Percentiles rank a stretch among this genome's conserved stretches.
Evolutionary conservation across 2,888 invertebrate genomes (phyloP).

Genomic region (Aphodius sticticus): DNA sequence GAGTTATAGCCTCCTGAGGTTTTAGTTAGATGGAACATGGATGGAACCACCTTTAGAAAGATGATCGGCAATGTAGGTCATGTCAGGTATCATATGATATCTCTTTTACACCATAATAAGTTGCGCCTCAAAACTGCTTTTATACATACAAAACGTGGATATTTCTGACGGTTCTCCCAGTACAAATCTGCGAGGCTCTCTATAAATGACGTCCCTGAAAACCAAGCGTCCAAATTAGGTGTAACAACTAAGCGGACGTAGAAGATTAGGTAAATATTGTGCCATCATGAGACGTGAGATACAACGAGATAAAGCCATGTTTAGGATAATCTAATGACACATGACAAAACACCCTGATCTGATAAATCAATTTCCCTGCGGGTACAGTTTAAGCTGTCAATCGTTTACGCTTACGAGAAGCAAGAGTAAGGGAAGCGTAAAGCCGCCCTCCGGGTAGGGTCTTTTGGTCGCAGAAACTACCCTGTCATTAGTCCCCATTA

Average conservation of each 20-base stretch:
- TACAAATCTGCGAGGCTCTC: too few species aligned
- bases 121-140: too few species aligned
- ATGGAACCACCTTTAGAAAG: too few species aligned
- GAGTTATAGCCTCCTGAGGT: too few species aligned
- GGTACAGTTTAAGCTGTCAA: slow-evolving; percentile 16
- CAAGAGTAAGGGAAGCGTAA: slow-evolving; percentile 20
- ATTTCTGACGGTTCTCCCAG: too few species aligned
- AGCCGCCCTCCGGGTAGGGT: slow-evolving; percentile 14
- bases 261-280: not conserved
- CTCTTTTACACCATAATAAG: too few species aligned
- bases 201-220: too few species aligned
- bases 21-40: too few species aligned
- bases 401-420: not conserved
- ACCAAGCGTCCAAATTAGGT: too few species aligned
- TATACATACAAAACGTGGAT: too few species aligned
- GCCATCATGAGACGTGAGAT: not conserved
- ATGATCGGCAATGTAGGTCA: too few species aligned
- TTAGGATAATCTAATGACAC: slow-evolving; percentile 22
- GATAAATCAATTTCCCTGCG: slow-evolving; percentile 22
- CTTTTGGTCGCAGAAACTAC: slow-evolving; percentile 22
- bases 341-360: slow-evolving; percentile 23
- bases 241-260: not conserved
- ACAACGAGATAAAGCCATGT: not conserved
- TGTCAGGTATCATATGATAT: too few species aligned
- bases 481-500: slow-evolving; percentile 38